These are phyloP conservation scores for Zaprionus obscuricornis DNA, from an alignment of 2,888 invertebrate genomes.

Conservation along the genomic window DNA sequence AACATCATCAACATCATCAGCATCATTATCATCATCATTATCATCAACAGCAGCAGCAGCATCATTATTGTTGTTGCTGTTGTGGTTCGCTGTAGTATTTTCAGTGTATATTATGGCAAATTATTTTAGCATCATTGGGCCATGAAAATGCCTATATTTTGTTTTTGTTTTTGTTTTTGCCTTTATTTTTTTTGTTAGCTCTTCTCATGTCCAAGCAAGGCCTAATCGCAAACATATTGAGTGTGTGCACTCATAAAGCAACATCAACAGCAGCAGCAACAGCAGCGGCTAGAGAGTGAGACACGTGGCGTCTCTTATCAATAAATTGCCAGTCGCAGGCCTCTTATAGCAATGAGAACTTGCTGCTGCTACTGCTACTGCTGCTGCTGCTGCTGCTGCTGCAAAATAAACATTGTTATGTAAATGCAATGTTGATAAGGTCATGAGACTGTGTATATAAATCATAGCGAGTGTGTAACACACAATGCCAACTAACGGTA, in stretches of 20 bases:
- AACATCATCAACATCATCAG: conserved; percentile 32
- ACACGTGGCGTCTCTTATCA: conserved; percentile 60
- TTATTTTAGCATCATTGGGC: conserved; percentile 64
- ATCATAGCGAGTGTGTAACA: conserved; percentile 30
- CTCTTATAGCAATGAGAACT: conserved; percentile 7
- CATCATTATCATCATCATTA: conserved; percentile 20
- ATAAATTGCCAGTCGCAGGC: conserved; percentile 61
- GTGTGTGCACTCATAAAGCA: conserved; percentile 13
- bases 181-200: conserved; percentile 5
- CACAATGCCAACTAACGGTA: no score
- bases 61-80: conserved; percentile 12
- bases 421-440: conserved; percentile 61
- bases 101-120: conserved; percentile 34
- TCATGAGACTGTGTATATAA: conserved; percentile 59
- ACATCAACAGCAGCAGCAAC: background rate
- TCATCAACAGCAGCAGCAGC: conserved; percentile 8
- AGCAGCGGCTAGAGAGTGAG: background rate
- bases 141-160: conserved; percentile 59
- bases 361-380: no score
- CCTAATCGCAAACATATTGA: conserved; percentile 68
- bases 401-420: conserved; percentile 61
- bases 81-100: conserved; percentile 14
- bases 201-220: conserved; percentile 45
- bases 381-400: no score
- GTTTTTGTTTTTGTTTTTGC: background rate